Percentiles rank a stretch among this genome's conserved stretches.
These are phyloP conservation scores for Illadopsis cleaveri DNA, from an alignment of 2,113 vertebrate genomes.

Conservation along the genomic window DNA sequence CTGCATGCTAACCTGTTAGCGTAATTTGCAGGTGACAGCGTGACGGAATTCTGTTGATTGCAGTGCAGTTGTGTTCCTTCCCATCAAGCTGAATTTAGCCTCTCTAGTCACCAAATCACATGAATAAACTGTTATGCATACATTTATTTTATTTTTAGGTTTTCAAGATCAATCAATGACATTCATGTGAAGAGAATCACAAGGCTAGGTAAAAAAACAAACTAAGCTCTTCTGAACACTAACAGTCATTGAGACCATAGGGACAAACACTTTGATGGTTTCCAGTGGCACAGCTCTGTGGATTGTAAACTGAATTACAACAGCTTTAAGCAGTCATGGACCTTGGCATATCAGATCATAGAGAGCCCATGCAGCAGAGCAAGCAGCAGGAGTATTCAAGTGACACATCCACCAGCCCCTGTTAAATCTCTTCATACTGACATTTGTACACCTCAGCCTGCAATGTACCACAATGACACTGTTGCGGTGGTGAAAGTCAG, in stretches of 20 bases:
- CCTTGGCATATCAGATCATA: not conserved
- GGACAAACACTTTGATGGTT: not conserved
- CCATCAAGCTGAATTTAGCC: conserved; percentile 35
- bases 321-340: not conserved
- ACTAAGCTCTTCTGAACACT: not conserved
- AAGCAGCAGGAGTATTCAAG: not conserved
- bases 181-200: not conserved
- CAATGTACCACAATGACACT: not conserved
- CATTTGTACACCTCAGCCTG: not conserved
- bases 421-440: not conserved
- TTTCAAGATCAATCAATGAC: conserved; percentile 42
- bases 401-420: not conserved
- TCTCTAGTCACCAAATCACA: conserved; percentile 26
- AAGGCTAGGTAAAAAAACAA: not conserved
- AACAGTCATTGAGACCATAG: not conserved
- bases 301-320: not conserved
- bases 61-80: not conserved
- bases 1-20: not conserved
- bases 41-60: conserved; percentile 13
- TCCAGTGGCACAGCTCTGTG: not conserved
- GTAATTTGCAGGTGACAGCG: not conserved
- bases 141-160: conserved; percentile 40
- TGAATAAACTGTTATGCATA: not conserved
- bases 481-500: not conserved
- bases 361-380: not conserved